phyloP scores from a whole-genome alignment of 1,140 invertebrate species.

The Theocolax elegans region DNA sequence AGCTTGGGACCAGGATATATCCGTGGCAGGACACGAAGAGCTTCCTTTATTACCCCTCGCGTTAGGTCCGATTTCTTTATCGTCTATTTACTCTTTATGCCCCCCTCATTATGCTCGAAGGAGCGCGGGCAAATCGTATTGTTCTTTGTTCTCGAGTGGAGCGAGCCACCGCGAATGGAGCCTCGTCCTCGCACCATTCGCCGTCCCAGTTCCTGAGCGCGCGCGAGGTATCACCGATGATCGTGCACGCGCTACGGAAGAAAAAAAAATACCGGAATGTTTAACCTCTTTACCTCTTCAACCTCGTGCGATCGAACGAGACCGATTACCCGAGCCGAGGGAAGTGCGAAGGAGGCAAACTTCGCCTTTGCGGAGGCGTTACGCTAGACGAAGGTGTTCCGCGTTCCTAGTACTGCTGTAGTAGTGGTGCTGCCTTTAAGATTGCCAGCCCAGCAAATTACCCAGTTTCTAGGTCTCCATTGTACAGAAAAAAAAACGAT shows the following conservation, averaged over 20 bases:
- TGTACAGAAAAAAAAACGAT: conserved; percentile 46
- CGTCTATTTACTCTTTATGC: conserved; percentile 12
- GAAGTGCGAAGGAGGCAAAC: conserved; percentile 30
- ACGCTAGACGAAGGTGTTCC: conserved; percentile 49
- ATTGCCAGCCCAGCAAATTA: conserved; percentile 55
- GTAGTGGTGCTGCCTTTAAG: conserved; percentile 36
- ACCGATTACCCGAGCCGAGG: conserved; percentile 44
- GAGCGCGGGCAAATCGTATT: neutral
- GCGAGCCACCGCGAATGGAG: neutral
- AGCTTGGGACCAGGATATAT: too few relatives aligned
- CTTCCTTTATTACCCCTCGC: neutral
- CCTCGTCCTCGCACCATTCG: neutral
- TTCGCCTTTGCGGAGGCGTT: conserved; percentile 44
- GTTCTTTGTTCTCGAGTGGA: conserved; percentile 2
- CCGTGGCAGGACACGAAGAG: too few relatives aligned
- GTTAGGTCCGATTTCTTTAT: conserved; percentile 3
- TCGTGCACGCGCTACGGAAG: too few relatives aligned
- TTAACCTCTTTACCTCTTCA: neutral
- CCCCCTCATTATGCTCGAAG: conserved; percentile 2
- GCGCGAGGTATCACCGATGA: neutral
- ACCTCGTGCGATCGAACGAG: conserved; percentile 38
- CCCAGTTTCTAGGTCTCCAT: conserved; percentile 51
- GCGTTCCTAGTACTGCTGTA: conserved; percentile 52
- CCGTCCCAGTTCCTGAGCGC: neutral
- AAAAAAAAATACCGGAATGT: neutral